Evolutionary conservation across 2,113 vertebrate species (phyloP), one percentile per base, ranked within the genome.

Genomic region (Mastomys natalensis): DNA sequence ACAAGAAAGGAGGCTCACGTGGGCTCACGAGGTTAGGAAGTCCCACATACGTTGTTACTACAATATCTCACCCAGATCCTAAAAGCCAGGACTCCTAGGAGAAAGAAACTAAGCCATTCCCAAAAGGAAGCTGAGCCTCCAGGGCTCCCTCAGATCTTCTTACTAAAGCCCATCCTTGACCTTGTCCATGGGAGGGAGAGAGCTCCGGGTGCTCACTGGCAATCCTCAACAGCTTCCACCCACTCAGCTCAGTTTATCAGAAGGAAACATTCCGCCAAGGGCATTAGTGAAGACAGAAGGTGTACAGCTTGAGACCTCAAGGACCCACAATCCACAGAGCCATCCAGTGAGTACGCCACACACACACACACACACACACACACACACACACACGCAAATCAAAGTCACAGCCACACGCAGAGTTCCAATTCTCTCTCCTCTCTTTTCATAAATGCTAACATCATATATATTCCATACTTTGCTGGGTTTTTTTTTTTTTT

Each of bases 331-430:
- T 13, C 45, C 86, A 43, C 21, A 8, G 43, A 45, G 55, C 7
- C 21, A 19, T 21, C 0, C 1, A 31, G 0, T 0, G 0, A 9
- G 0, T 51, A 7, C 1, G 0, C 1, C 0, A 2, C 55, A 1
- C 3, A 0, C 24, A 64, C n/a, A 43, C 21, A 43, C 17, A 40
- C 37, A n/a, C 7, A 22, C n/a, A 73, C n/a, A 74, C 72, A 74
- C 72, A 73, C 51, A 51, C 21, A 5, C n/a, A 19, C 51, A 24
- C 78, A n/a, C 37, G 4, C 37, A 13, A 11, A 26, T 34, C 45
- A 10, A 51, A 40, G 1, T 7, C 90, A 5, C 16, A 22, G 7
- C 1, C 92, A 21, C 29, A 1, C 0, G 0, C 37, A 15, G 2
- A 34, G 0, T 0, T 12, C 7, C 26, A 26, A 0, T 45, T 76